A percentile compares a stretch with the other conserved stretches of the same genome.
Conservation (phyloP, 2,797 vertebrate species). For the Echeneis naucrates region DNA sequence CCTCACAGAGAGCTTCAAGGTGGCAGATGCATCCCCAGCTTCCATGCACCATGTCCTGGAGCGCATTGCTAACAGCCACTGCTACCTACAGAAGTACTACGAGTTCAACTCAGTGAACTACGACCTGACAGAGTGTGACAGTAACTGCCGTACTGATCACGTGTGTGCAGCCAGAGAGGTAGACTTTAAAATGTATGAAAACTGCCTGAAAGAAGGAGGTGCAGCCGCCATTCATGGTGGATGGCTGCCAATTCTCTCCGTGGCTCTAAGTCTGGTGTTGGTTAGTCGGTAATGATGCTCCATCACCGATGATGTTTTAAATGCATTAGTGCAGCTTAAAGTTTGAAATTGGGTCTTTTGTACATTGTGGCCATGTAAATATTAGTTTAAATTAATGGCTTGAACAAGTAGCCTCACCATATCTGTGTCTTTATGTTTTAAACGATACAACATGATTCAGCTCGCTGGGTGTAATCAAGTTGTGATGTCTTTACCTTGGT, state of each 20-base stretch:
- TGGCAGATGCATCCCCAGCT: conserved; percentile 82
- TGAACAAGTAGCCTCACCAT: background rate
- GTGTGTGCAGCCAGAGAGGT: conserved; percentile 91
- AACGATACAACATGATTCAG: conserved; percentile 8
- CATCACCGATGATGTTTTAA: background rate
- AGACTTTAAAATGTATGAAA: conserved; percentile 83
- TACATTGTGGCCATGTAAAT: background rate
- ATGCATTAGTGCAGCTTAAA: background rate
- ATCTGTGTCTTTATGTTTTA: conserved; percentile 7
- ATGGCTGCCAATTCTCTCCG: conserved; percentile 61
- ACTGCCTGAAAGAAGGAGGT: conserved; percentile 81
- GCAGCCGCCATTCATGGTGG: conserved; percentile 29
- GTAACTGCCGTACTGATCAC: conserved; percentile 86
- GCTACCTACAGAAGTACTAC: conserved; percentile 89
- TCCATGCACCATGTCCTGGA: conserved; percentile 89
- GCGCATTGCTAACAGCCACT: conserved; percentile 70
- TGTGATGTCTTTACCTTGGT: conserved; percentile 10
- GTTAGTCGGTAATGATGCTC: conserved; percentile 27
- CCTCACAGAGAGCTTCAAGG: conserved; percentile 88
- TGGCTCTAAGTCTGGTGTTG: conserved; percentile 58
- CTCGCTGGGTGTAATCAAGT: background rate
- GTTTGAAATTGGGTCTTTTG: background rate
- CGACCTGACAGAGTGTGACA: conserved; percentile 82
- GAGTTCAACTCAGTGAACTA: conserved; percentile 93
- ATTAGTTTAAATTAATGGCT: background rate